Base-by-base conservation (phyloP, 1,140 invertebrate genomes). In the Steinernema khuongi region DNA sequence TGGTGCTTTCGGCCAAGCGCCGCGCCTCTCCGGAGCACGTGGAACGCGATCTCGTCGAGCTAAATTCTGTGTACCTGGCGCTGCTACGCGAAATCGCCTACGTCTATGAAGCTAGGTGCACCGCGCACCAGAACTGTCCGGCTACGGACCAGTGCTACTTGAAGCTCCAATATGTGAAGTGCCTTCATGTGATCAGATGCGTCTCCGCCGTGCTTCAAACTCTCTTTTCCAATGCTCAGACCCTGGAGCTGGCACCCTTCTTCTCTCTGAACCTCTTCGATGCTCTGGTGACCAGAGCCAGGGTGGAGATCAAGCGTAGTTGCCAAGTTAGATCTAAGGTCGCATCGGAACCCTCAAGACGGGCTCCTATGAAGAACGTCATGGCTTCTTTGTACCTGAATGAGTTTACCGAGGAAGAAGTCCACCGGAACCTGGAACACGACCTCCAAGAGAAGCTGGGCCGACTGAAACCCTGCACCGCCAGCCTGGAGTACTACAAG, bases 41-140 rank as follows among this genome's bases (percentile, higher is more conserved):
- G 50, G 50, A 60, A 60, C 50, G 50, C 50, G 50, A 60, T 26
- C 11, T 60, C 7, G 50, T 60, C 22, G 50, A 60, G 50, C 50
- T 60, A 22, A 60, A 60, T 60, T 14, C 50, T 4, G 26, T 22
- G 50, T 60, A 60, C 22, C 14, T 60, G 22, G 50, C 50, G 22
- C 50, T 60, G 11, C 50, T 60, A 22, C 11, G 50, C 4, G 50
- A 60, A 60, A 22, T 60, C 11, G 50, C 14, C 50, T 60, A 60
- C 50, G 50, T 60, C 2, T 60, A 60, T 22, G 50, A 60, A 22
- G 50, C 50, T 2, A 7, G 50, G 4, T 60, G 50, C 50, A 11
- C 50, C 14, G 2, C 7, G 4, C 7, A 7, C 2, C 11, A 17
- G 7, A 22, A 60, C 2, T 60, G 50, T 22, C 7, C 50, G 11